Conservation (phyloP, 2,113 vertebrate genomes). For the Hylia prasina region DNA sequence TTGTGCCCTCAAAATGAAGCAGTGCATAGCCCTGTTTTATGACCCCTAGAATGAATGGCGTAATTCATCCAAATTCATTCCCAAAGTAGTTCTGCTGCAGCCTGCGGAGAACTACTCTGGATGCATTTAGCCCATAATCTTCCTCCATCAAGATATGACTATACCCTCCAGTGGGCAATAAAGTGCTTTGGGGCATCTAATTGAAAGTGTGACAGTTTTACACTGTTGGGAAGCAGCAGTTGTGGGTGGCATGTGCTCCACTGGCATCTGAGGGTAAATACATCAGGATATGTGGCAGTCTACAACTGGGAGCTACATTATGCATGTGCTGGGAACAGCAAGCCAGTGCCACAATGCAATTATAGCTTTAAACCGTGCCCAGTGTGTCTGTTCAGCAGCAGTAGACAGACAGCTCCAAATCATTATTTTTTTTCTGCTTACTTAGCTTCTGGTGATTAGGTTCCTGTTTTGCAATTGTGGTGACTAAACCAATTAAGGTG, state of each 20-base stretch:
- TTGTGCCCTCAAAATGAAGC: neutral
- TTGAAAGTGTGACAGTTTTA: conserved; percentile 60
- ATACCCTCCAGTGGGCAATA: conserved; percentile 44
- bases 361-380: conserved; percentile 49
- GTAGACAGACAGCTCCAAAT: conserved; percentile 37
- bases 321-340: conserved; percentile 56
- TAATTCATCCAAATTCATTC: conserved; percentile 41
- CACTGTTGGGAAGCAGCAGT: conserved; percentile 41
- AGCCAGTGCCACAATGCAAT: conserved; percentile 62
- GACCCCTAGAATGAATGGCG: neutral
- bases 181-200: conserved; percentile 62
- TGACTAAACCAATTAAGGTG: conserved; percentile 71
- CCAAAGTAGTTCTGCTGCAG: conserved; percentile 2
- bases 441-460: conserved; percentile 62
- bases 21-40: neutral
- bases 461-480: conserved; percentile 62
- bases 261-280: conserved; percentile 55
- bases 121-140: conserved; percentile 49
- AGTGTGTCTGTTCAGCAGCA: conserved; percentile 18
- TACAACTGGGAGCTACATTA: conserved; percentile 60
- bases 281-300: conserved; percentile 58
- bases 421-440: conserved; percentile 64
- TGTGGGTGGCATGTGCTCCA: conserved; percentile 36
- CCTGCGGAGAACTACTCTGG: neutral
- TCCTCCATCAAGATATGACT: conserved; percentile 43